Conservation (phyloP, 2,888 invertebrate genomes). For the Macrophya annulata region DNA sequence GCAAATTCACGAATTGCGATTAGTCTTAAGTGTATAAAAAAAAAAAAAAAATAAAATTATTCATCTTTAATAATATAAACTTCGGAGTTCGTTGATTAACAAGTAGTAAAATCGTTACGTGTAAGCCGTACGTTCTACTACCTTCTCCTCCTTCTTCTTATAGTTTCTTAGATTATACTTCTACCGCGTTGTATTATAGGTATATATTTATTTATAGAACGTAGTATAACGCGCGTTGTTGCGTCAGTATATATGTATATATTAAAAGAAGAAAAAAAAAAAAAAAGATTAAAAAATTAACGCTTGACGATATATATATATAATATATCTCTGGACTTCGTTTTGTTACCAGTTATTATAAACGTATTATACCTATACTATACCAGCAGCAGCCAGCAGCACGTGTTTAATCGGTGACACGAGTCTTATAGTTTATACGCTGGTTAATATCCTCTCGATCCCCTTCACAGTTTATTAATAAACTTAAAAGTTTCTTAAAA, state of each 20-base stretch:
- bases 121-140: slow-evolving; percentile 5
- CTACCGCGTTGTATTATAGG: not conserved
- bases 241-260: slow-evolving; percentile 1
- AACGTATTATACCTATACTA: too few species aligned
- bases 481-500: not conserved
- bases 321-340: not conserved
- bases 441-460: not conserved
- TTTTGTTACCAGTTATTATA: not conserved
- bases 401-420: slow-evolving; percentile 23
- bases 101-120: slow-evolving; percentile 3
- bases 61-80: not conserved
- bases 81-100: not conserved
- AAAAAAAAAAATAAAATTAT: not conserved
- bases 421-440: not conserved
- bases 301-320: not conserved
- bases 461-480: not conserved
- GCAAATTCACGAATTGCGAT: too few species aligned
- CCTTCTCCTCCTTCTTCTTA: not conserved
- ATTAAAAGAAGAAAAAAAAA: not conserved
- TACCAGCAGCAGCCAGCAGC: not conserved
- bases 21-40: too few species aligned
- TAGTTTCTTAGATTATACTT: not conserved
- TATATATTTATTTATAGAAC: slow-evolving; percentile 10
- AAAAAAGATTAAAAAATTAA: not conserved
- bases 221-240: not conserved